Evolutionary conservation across 2,888 invertebrate species (phyloP), one percentile per base, ranked within the genome.

Genomic region (Apoda limacodes): DNA sequence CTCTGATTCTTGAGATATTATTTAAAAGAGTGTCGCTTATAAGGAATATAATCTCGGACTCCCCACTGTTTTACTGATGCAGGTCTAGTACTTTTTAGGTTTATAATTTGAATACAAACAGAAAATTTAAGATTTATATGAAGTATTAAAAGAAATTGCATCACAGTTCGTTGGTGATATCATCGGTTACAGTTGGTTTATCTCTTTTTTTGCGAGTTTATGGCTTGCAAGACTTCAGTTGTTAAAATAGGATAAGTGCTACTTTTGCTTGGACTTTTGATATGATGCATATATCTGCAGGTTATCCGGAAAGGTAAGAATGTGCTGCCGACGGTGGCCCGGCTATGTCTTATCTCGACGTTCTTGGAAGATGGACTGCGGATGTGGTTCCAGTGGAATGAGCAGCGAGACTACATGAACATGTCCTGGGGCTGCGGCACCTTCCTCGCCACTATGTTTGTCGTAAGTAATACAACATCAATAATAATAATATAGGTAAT

Each of bases 351-450:
- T 37, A 96, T 99, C 61, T 95, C 97, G 51, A 99, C 99, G 51
- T 99, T 99, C 82, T 84, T 99, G 40, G 99, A 99, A 80, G 99
- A 99, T 83, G 99, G 99, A 2, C 85, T 99, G 37, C 88, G 99
- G 39, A 99, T 99, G 99, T 99, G 96, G 91, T 92, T 95, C 59
- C 99, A 99, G 70, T 98, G 98, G 98, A 87, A 87, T 31, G 97
- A 98, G 60, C 98, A 98, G 69, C 84, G 95, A 23, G 96, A 97
- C 65, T 98, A 97, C 68, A 98, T 98, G 95, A 91, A 96, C 65
- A 89, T 93, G 82, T 93, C 95, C 9, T 98, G 98, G 99, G 90
- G 92, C 25, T 97, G 98, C 80, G 98, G 98, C 24, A 89, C 88
- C 57, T 89, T 98, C 68, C 71, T 99, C 38, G 97, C 97, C 28